Conservation (phyloP, 1,140 invertebrate species). For the Drosophila trapezifrons region DNA sequence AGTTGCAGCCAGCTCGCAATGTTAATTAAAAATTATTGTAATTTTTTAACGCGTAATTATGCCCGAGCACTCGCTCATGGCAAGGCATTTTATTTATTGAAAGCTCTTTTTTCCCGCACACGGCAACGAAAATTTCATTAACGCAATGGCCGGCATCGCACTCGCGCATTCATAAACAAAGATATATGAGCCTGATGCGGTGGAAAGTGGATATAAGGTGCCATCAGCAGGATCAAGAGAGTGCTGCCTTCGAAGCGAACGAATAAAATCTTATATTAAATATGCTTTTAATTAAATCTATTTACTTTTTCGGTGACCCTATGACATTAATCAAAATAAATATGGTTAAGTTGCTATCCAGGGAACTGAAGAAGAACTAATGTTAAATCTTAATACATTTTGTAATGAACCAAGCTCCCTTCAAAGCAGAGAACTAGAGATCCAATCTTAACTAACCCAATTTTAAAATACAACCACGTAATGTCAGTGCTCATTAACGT, state of each 20-base stretch:
- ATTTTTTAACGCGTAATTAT: slow-evolving; percentile 72
- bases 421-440: too few species aligned
- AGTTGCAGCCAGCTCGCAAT: slow-evolving; percentile 38
- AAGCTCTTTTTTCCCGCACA: slow-evolving; percentile 42
- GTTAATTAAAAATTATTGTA: slow-evolving; percentile 83
- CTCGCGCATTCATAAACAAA: slow-evolving; percentile 20
- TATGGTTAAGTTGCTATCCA: neutral
- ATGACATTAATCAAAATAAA: neutral
- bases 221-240: neutral
- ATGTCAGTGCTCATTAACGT: too few species aligned
- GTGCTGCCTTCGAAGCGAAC: neutral
- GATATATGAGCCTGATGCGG: slow-evolving; percentile 22
- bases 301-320: neutral
- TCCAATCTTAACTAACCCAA: too few species aligned
- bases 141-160: slow-evolving; percentile 28
- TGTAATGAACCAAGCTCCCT: too few species aligned
- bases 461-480: too few species aligned
- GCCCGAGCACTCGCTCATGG: slow-evolving; percentile 50
- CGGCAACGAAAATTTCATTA: slow-evolving; percentile 57
- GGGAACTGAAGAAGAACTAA: neutral
- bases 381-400: neutral
- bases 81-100: slow-evolving; percentile 58
- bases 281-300: slow-evolving; percentile 9
- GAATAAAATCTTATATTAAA: slow-evolving; percentile 16
- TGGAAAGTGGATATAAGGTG: slow-evolving; percentile 17